Evolutionary conservation across 2,797 vertebrate species (phyloP), one percentile per base, ranked within the genome.

Genomic region (Bradypodion pumilum): DNA sequence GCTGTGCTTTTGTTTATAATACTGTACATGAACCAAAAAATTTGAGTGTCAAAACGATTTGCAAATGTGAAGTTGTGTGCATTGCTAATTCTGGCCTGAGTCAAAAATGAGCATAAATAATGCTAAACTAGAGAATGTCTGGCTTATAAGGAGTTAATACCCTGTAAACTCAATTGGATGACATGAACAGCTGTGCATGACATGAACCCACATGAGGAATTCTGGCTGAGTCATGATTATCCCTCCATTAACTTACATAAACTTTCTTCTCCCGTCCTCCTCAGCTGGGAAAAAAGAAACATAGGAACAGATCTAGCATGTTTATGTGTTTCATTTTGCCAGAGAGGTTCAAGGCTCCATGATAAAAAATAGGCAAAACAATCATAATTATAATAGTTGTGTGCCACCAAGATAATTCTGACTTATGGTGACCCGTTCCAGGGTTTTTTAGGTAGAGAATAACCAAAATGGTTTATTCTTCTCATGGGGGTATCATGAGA

Each of bases 251-350:
- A 32, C 52, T 87, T 80, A 25, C 37, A 80, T 56, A 42, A 72
- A 73, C 69, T 35, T 69, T 0, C 19, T 32, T 63, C 5, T 0
- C 42, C 35, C 5, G 49, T 0, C 78, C 29, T 52, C 2, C 49
- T 78, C 25, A 37, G 7, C 23, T 32, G 65, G 0, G 76, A 70
- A 19, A 19, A 70, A 86, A 59, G 76, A 74, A 78, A 49, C 78
- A 63, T 60, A 46, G 0, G 16, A 65, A 15, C 16, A 37, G 35
- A 13, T 0, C 15, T 49, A 23, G 0, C 6, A n/a, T 77, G 29
- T 77, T 19, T 56, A 7, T 68, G 25, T 44, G 8, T 78, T 65
- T 73, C 27, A 59, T 78, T 73, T 72, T 65, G 37, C 77, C 69
- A 72, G 35, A 66, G 35, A 25, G 75, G 21, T 23, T n/a, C 32